Base-by-base conservation (phyloP, 1,140 invertebrate species). In the Andrena cerasifolii region DNA sequence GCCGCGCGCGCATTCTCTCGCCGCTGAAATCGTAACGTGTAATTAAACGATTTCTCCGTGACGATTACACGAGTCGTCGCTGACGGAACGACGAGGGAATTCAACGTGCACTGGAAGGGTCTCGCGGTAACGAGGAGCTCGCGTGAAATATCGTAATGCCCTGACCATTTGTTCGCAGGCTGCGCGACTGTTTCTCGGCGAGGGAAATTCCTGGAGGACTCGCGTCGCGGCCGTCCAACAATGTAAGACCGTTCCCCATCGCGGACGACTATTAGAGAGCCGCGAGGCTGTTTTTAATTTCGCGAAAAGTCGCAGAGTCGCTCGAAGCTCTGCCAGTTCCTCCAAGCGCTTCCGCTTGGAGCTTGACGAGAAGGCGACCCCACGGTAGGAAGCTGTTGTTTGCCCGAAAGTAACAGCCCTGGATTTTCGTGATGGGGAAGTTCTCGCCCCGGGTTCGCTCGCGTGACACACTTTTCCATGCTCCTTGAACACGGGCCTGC, bases 381-480 rank as follows among this genome's bases (percentile, higher is more conserved):
- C 49, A 40, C 36, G 36, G 31, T 33, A 33, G 33, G 2, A 31
- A 49, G 31, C 33, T 18, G 40, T 66, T 58, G 72, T 56, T 45
- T 43, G 73, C 51, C 31, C 58, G 40, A 63, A 73, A 56, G 58
- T 62, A 72, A 73, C 76, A 36, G 12, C 14, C 18, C 28, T 53
- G 56, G 49, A 74, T 74, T 75, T 79, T 53, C 76, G 76, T 79
- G 80, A 83, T 72, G 63, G 58, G 51, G 68, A 56, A 77, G 49
- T 59, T 70, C 79, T 65, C 43, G 59, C 74, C 51, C 51, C 33
- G 31, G 51, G 54, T 84, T 53, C 67, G 70, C 33, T 85, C 74
- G 82, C 82, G 79, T 85, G 83, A 84, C 82, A 85, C 68, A 84
- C 56, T 84, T 85, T 85, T 84, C 68, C 74, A 67, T 82, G 51